phyloP scores from a whole-genome alignment of 1,140 invertebrate genomes.

The Apocrypta bakeri region DNA sequence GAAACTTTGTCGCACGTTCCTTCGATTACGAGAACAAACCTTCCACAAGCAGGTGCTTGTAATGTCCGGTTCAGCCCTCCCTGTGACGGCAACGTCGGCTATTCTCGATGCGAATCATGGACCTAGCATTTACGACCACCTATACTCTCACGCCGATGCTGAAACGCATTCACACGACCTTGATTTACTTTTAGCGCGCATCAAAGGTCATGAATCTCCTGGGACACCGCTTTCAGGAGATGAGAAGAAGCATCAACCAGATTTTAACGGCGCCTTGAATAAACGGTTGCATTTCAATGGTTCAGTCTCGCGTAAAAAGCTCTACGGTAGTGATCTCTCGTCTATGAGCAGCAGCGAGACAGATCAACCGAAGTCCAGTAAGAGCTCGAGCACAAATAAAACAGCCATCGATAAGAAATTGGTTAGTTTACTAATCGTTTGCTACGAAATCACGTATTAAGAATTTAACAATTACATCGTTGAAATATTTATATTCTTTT shows the following conservation, averaged over 20 bases:
- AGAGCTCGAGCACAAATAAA: slow-evolving; percentile 60
- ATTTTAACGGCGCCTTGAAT: slow-evolving; percentile 82
- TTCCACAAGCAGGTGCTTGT: slow-evolving; percentile 89
- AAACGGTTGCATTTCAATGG: slow-evolving; percentile 87
- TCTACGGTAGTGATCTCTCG: slow-evolving; percentile 80
- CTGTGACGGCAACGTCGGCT: slow-evolving; percentile 79
- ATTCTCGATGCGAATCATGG: slow-evolving; percentile 92
- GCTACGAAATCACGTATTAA: not conserved
- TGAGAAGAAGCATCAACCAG: slow-evolving; percentile 78
- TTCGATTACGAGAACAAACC: slow-evolving; percentile 91
- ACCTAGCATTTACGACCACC: slow-evolving; percentile 89
- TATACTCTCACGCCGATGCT: slow-evolving; percentile 85
- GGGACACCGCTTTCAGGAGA: slow-evolving; percentile 71
- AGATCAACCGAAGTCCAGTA: slow-evolving; percentile 58
- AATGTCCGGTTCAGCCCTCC: slow-evolving; percentile 67
- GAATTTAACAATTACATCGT: not conserved
- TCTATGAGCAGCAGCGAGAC: slow-evolving; percentile 79
- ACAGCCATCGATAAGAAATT: slow-evolving; percentile 58
- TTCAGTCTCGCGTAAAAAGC: slow-evolving; percentile 77
- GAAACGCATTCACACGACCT: slow-evolving; percentile 82
- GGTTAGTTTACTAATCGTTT: slow-evolving; percentile 49
- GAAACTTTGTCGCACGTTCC: slow-evolving; percentile 90
- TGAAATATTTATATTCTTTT: not conserved
- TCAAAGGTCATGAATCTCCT: slow-evolving; percentile 79
- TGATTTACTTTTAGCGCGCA: slow-evolving; percentile 81